These are phyloP conservation scores for Idaea biselata DNA, from an alignment of 2,888 invertebrate genomes.

Conservation along the genomic window DNA sequence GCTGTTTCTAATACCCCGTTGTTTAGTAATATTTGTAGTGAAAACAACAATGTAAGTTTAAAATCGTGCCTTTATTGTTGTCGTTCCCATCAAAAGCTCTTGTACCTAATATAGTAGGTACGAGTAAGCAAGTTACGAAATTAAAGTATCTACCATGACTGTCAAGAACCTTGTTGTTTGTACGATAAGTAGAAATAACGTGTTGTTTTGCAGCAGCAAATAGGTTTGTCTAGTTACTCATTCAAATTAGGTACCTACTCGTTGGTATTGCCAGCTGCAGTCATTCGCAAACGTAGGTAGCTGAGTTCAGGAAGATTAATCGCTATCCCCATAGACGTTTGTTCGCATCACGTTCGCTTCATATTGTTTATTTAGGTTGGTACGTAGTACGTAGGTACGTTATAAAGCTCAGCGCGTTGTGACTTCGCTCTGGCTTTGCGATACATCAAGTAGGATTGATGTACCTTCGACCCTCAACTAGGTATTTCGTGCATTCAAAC, in stretches of 20 bases:
- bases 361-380: neutral
- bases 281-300: neutral
- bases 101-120: no score
- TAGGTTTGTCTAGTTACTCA: neutral
- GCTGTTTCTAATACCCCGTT: no score
- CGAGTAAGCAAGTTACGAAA: no score
- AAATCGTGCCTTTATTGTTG: no score
- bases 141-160: no score
- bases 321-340: neutral
- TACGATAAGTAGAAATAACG: no score
- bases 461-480: neutral
- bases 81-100: no score
- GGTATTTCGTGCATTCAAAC: neutral
- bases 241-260: neutral
- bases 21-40: no score
- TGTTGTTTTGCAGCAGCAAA: neutral
- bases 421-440: neutral
- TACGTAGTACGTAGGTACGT: neutral
- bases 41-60: no score
- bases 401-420: no score
- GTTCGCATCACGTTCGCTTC: neutral
- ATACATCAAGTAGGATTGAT: neutral
- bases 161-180: no score
- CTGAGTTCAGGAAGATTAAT: neutral
- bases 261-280: neutral